Evolutionary conservation across 2,888 invertebrate species (phyloP).

Genomic region (Dimorphilus gyrociliatus): DNA sequence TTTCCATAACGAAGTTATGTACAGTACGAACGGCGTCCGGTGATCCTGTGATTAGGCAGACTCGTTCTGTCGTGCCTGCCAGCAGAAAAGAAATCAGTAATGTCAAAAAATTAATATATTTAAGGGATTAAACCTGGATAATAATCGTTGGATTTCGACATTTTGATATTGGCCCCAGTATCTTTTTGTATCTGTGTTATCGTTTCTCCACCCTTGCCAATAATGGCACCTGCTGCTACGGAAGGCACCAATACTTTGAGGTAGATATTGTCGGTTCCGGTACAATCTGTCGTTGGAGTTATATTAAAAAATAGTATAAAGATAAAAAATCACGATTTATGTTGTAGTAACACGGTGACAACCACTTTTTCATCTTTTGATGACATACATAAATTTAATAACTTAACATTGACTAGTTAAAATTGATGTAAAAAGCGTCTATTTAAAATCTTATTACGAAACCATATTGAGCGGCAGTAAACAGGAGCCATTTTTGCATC

Average conservation of each 20-base stretch:
- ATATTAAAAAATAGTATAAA: no score
- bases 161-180: slow-evolving; percentile 89
- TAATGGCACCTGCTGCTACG: slow-evolving; percentile 86
- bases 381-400: no score
- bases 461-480: no score
- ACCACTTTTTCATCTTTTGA: no score
- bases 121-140: slow-evolving; percentile 65
- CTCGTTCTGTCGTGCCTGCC: slow-evolving; percentile 36
- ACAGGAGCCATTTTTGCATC: no score
- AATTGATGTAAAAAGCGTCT: no score
- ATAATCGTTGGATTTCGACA: slow-evolving; percentile 97
- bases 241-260: slow-evolving; percentile 89
- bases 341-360: no score
- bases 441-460: no score
- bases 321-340: no score
- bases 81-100: slow-evolving; percentile 5
- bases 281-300: slow-evolving; percentile 1
- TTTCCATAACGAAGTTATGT: slow-evolving; percentile 35
- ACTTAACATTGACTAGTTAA: no score
- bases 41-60: slow-evolving; percentile 36
- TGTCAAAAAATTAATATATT: slow-evolving; percentile 2
- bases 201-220: slow-evolving; percentile 97
- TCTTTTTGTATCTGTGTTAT: slow-evolving; percentile 95
- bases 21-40: slow-evolving; percentile 32
- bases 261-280: slow-evolving; percentile 45